phyloP scores from a whole-genome alignment of 2,113 vertebrate genomes.

The Nematolebias whitei region DNA sequence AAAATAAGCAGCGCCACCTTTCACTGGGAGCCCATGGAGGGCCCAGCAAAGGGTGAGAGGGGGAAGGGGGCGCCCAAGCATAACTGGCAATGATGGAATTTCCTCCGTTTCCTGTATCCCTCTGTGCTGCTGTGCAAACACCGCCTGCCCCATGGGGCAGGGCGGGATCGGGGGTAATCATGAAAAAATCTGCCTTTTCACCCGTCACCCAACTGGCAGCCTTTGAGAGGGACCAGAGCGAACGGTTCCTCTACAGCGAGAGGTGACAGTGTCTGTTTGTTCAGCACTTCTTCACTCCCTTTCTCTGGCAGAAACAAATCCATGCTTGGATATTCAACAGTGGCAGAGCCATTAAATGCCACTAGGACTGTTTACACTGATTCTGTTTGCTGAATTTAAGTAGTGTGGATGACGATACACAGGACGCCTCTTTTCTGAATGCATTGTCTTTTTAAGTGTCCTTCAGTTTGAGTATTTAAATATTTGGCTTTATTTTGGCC shows the following conservation, averaged over 20 bases:
- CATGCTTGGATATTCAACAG: conserved; percentile 42
- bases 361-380: conserved; percentile 45
- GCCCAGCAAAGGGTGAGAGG: not conserved
- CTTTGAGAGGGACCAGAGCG: conserved; percentile 60
- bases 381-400: conserved; percentile 33
- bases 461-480: conserved; percentile 30
- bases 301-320: conserved; percentile 39
- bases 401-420: conserved; percentile 45
- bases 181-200: conserved; percentile 75
- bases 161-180: conserved; percentile 52
- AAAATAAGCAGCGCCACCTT: conserved; percentile 34
- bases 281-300: conserved; percentile 51
- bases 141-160: conserved; percentile 50
- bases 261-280: conserved; percentile 49
- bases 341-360: conserved; percentile 54
- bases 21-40: conserved; percentile 9
- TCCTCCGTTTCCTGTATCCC: conserved; percentile 74
- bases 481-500: conserved; percentile 34
- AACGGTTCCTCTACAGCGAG: conserved; percentile 18
- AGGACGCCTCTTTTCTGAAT: conserved; percentile 21
- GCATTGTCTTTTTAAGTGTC: conserved; percentile 13
- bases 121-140: conserved; percentile 66
- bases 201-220: conserved; percentile 71
- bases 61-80: conserved; percentile 17
- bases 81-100: conserved; percentile 68